phyloP scores from a whole-genome alignment of 2,888 invertebrate genomes.

The Capitulum mitella region DNA sequence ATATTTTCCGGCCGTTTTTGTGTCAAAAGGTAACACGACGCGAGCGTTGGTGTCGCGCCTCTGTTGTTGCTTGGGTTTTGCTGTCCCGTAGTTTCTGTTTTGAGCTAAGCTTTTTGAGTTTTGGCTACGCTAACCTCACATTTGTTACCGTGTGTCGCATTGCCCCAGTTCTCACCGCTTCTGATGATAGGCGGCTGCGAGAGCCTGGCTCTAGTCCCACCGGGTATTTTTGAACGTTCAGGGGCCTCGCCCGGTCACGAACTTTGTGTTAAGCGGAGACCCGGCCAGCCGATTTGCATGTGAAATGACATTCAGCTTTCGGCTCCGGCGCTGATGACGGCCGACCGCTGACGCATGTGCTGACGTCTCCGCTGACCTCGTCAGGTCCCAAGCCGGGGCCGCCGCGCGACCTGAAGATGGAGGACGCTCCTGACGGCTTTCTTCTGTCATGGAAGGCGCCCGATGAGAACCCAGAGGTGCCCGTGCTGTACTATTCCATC shows the following conservation, averaged over 20 bases:
- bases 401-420: constrained; percentile 82
- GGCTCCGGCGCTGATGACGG: too few relatives aligned
- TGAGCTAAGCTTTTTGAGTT: too few relatives aligned
- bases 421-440: constrained; percentile 81
- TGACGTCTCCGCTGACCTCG: constrained; percentile 31
- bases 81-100: too few relatives aligned
- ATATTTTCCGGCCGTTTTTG: not conserved
- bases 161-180: too few relatives aligned
- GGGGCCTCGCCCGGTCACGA: too few relatives aligned
- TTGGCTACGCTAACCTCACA: too few relatives aligned
- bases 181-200: too few relatives aligned
- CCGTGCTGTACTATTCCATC: constrained; percentile 18
- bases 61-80: not conserved
- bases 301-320: too few relatives aligned
- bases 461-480: not conserved
- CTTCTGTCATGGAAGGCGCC: constrained; percentile 63
- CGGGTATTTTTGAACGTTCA: too few relatives aligned
- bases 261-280: not conserved
- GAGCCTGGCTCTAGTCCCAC: too few relatives aligned
- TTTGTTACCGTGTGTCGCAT: too few relatives aligned
- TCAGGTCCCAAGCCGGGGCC: constrained; percentile 85
- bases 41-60: not conserved
- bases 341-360: too few relatives aligned
- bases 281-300: not conserved
- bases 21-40: not conserved